Conservation (phyloP, 2,113 vertebrate genomes). For the Pteropus alecto region DNA sequence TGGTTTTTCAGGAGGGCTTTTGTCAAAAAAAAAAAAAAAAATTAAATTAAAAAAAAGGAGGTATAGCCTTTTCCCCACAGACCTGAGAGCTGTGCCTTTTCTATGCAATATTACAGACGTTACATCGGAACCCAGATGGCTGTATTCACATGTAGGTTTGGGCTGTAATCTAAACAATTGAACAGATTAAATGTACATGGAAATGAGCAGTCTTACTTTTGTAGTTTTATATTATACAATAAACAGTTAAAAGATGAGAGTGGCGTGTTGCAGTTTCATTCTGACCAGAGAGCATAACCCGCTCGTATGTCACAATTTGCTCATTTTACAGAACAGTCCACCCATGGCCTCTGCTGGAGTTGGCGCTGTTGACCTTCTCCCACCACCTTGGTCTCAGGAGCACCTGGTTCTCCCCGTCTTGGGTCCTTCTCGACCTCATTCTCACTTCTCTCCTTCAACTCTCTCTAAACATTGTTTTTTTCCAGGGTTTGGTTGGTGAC, state of each 20-base stretch:
- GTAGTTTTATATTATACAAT: slow-evolving; percentile 99
- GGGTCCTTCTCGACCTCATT: not conserved
- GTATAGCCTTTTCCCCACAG: slow-evolving; percentile 92
- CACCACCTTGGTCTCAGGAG: not conserved
- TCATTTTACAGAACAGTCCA: not conserved
- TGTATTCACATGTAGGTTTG: slow-evolving; percentile 93
- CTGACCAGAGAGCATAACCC: not conserved
- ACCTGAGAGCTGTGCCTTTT: slow-evolving; percentile 99
- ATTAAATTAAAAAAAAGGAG: slow-evolving; percentile 67
- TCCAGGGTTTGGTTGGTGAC: not conserved
- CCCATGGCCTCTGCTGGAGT: rapidly evolving
- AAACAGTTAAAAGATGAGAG: slow-evolving; percentile 88
- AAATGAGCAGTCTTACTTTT: slow-evolving; percentile 99
- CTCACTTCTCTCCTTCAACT: not conserved
- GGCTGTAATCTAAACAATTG: slow-evolving; percentile 92
- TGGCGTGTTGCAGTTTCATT: slow-evolving; percentile 15
- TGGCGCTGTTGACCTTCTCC: not conserved
- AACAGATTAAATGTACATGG: slow-evolving; percentile 92
- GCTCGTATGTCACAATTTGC: rapidly evolving
- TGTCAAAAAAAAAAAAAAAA: slow-evolving; percentile 33
- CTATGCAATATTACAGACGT: slow-evolving; percentile 98
- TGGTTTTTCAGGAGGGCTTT: slow-evolving; percentile 84
- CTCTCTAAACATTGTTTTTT: not conserved
- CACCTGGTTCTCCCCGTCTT: not conserved
- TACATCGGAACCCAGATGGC: slow-evolving; percentile 91